Percentiles rank a stretch among this genome's conserved stretches.
These are phyloP conservation scores for Phoenicopterus ruber DNA, from an alignment of 2,113 vertebrate species.

Conservation along the genomic window DNA sequence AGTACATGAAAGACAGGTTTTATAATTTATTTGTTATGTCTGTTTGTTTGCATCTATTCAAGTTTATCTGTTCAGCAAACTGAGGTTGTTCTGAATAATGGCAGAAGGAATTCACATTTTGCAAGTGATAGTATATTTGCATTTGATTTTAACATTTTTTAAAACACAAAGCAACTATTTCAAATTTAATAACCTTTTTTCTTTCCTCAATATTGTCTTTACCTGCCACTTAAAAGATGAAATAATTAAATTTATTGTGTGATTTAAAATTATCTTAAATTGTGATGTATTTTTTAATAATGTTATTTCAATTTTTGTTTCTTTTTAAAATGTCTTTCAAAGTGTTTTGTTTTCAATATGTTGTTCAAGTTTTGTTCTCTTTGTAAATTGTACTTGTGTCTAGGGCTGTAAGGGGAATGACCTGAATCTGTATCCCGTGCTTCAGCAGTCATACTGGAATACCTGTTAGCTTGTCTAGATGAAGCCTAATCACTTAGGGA, in stretches of 20 bases:
- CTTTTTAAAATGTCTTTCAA: neutral
- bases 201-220: neutral
- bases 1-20: neutral
- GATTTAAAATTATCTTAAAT: neutral
- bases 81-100: neutral
- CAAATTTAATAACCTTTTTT: neutral
- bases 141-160: neutral
- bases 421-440: neutral
- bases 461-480: neutral
- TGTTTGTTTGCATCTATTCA: neutral
- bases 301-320: neutral
- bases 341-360: neutral
- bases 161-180: neutral
- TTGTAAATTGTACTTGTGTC: neutral
- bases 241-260: neutral
- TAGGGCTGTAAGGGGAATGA: neutral
- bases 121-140: neutral
- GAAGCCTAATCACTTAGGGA: neutral
- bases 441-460: neutral
- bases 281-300: neutral
- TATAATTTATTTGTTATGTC: neutral
- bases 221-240: neutral
- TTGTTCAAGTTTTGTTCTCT: neutral
- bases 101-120: neutral
- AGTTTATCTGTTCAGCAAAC: neutral